phyloP scores from a whole-genome alignment of 2,113 vertebrate species.

The Cinclus cinclus region DNA sequence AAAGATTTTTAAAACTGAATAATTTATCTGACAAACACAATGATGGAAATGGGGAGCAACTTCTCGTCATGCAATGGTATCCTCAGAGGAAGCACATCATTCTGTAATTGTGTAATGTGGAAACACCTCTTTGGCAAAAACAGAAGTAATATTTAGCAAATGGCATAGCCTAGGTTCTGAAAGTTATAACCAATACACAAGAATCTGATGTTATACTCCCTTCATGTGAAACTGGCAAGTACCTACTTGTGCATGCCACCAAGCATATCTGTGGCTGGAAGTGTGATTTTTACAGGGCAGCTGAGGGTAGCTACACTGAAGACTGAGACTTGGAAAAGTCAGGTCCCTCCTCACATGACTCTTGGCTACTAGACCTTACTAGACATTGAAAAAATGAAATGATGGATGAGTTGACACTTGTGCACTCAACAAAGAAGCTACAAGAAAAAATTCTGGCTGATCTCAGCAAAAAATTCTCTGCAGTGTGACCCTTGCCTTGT shows the following conservation, averaged over 20 bases:
- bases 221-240: background rate
- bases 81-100: background rate
- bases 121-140: background rate
- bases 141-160: background rate
- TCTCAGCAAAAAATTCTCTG: background rate
- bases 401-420: conserved; percentile 17
- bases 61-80: background rate
- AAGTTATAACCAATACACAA: background rate
- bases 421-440: background rate
- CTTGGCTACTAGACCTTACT: background rate
- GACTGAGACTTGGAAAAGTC: background rate
- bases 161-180: background rate
- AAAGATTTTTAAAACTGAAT: background rate
- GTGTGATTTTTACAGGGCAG: background rate
- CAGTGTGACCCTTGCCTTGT: background rate
- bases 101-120: background rate
- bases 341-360: background rate
- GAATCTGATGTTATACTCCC: background rate
- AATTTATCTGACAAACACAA: background rate
- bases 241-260: background rate
- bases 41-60: background rate
- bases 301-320: background rate
- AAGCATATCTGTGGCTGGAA: background rate
- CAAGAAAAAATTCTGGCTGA: conserved; percentile 17
- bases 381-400: background rate